Evolutionary conservation across 2,888 invertebrate species (phyloP), one percentile per base, ranked within the genome.

Genomic region (Cephus sareptanus): DNA sequence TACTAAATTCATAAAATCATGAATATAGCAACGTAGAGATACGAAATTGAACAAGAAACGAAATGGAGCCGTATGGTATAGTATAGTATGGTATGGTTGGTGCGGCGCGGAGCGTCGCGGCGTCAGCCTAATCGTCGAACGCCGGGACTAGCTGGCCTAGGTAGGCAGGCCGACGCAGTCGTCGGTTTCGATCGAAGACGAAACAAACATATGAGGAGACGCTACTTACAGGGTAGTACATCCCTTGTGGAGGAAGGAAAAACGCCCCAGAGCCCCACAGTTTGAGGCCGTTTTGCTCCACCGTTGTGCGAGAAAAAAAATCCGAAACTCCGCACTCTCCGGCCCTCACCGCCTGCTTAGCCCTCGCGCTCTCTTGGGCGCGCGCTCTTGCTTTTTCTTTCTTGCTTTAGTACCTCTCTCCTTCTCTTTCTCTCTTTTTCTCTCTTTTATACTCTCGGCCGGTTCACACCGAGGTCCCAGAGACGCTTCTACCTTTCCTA

Each of bases 251-350:
- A 95, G 97, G 97, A 95, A 97, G 96, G 94, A 97, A 97, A 94
- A 96, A 97, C 93, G 97, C 96, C 94, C 97, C 97, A 94, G 97
- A 96, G 94, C 97, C 97, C 97, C 97, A 97, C 97, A 97, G 97
- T 95, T 97, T 97, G 97, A 95, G 95, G 95, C 96, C 95, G 95
- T 93, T 94, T 93, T 93, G 90, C 90, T 91, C 89, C 90, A 91
- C 90, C 85, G 90, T 90, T 88, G 88, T 86, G 84, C 83, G 85
- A 89, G 82, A 88, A 86, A 86, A 84, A 85, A 83, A 87, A 88
- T 89, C 86, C 86, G 83, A 84, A 82, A 85, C 83, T 87, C 81
- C 84, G 83, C 81, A 73, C 79, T 83, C 83, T 77, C 83, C 83
- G 79, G 76, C 80, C 82, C 81, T 82, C 81, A 77, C 75, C 79